These are phyloP conservation scores for Oreotrochilus melanogaster DNA, from an alignment of 2,113 vertebrate species.

Conservation along the genomic window DNA sequence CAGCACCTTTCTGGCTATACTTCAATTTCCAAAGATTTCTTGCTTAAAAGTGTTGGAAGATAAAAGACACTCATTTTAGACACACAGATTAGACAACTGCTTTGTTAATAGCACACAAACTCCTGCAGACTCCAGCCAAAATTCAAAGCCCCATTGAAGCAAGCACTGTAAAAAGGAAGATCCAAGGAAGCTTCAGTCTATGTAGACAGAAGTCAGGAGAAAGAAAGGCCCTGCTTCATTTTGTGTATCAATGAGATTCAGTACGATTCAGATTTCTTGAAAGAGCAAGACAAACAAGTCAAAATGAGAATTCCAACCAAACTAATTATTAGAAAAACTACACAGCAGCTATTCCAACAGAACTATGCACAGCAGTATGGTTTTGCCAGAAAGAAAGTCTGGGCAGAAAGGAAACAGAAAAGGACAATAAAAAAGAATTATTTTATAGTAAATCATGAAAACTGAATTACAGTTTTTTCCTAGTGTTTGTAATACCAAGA, in stretches of 20 bases:
- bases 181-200: not conserved
- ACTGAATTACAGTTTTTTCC: not conserved
- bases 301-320: not conserved
- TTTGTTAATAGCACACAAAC: constrained; percentile 15
- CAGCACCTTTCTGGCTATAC: constrained; percentile 21
- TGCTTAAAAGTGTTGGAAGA: constrained; percentile 8
- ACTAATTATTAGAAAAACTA: not conserved
- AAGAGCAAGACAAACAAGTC: not conserved
- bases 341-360: not conserved
- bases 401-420: not conserved
- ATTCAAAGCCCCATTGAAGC: not conserved
- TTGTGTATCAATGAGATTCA: not conserved
- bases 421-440: not conserved
- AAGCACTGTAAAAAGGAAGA: constrained; percentile 4
- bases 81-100: not conserved
- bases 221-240: not conserved
- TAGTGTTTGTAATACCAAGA: not conserved
- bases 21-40: constrained; percentile 19
- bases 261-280: not conserved
- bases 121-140: constrained; percentile 18
- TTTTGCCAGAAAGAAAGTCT: not conserved
- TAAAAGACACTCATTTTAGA: constrained; percentile 5
- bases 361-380: not conserved
- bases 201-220: not conserved
- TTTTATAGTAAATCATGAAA: not conserved